Evolutionary conservation across 2,113 vertebrate species (phyloP).

Genomic region (Loxodonta africana): DNA sequence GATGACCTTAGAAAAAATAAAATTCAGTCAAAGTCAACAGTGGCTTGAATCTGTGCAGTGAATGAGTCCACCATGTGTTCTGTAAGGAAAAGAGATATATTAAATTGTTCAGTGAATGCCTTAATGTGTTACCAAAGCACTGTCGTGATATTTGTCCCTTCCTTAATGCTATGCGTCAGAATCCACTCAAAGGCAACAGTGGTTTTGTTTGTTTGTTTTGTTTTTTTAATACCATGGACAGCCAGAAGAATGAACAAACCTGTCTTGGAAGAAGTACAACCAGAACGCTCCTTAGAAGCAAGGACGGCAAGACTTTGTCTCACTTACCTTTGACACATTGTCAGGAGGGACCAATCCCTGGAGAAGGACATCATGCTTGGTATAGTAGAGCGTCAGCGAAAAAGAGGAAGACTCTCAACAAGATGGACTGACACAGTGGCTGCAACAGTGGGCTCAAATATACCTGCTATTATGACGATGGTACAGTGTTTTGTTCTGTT

Average conservation of each 20-base stretch:
- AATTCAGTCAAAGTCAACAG: neutral
- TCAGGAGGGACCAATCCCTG: too few relatives aligned
- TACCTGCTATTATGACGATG: neutral
- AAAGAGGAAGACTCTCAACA: neutral
- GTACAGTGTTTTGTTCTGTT: neutral
- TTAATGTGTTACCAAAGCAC: neutral
- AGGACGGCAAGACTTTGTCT: too few relatives aligned
- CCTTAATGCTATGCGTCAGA: neutral
- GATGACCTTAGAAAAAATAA: neutral
- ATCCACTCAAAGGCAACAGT: too few relatives aligned
- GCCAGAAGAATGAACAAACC: too few relatives aligned
- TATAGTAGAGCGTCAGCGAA: neutral
- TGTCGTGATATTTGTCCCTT: neutral
- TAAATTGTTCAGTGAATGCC: neutral
- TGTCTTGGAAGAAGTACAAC: too few relatives aligned
- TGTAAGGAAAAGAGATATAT: neutral
- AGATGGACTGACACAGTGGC: neutral
- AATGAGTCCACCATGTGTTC: neutral
- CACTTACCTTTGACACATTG: too few relatives aligned
- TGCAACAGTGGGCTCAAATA: neutral
- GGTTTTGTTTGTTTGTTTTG: too few relatives aligned
- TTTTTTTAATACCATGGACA: too few relatives aligned
- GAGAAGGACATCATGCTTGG: too few relatives aligned
- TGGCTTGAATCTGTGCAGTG: neutral
- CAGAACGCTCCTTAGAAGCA: too few relatives aligned